These are phyloP conservation scores for Ciconia maguari DNA, from an alignment of 2,113 vertebrate species.

Conservation along the genomic window DNA sequence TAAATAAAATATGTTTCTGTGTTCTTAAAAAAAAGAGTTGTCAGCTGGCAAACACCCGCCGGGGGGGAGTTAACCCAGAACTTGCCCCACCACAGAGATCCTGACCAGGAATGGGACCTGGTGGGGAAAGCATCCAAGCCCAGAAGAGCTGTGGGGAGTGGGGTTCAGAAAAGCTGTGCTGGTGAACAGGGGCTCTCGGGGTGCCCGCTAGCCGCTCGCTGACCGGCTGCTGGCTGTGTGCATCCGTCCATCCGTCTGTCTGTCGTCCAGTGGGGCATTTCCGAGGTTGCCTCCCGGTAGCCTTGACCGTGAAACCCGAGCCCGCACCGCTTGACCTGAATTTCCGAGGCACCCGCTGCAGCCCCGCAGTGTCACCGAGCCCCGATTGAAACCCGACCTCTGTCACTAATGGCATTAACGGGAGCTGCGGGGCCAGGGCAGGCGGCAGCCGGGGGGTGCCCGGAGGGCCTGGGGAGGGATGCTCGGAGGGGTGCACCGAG, in stretches of 20 bases:
- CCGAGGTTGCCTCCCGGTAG: slow-evolving; percentile 26
- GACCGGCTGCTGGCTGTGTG: neutral
- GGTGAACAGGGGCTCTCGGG: no score
- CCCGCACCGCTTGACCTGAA: slow-evolving; percentile 61
- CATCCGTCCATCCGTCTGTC: neutral
- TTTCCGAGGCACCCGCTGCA: slow-evolving; percentile 62
- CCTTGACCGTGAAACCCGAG: slow-evolving; percentile 71
- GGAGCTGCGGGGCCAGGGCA: slow-evolving; percentile 12
- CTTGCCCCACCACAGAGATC: slow-evolving; percentile 1
- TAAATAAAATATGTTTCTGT: slow-evolving; percentile 77
- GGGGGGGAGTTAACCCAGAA: slow-evolving; percentile 19
- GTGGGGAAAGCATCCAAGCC: neutral
- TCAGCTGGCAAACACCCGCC: slow-evolving; percentile 15
- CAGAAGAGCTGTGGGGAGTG: neutral
- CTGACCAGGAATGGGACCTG: neutral
- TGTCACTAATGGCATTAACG: slow-evolving; percentile 73
- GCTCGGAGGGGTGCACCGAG: neutral
- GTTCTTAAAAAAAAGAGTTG: slow-evolving; percentile 37
- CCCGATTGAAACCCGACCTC: slow-evolving; percentile 63
- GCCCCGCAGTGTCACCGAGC: slow-evolving; percentile 51
- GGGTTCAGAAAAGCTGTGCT: neutral
- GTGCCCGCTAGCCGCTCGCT: neutral
- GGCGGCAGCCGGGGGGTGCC: slow-evolving; percentile 59
- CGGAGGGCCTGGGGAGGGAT: neutral
- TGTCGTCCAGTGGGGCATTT: neutral